Percentiles rank a stretch among this genome's conserved stretches.
These are phyloP conservation scores for Lamellibrachia luymesi DNA, from an alignment of 1,140 invertebrate species.

Conservation along the genomic window DNA sequence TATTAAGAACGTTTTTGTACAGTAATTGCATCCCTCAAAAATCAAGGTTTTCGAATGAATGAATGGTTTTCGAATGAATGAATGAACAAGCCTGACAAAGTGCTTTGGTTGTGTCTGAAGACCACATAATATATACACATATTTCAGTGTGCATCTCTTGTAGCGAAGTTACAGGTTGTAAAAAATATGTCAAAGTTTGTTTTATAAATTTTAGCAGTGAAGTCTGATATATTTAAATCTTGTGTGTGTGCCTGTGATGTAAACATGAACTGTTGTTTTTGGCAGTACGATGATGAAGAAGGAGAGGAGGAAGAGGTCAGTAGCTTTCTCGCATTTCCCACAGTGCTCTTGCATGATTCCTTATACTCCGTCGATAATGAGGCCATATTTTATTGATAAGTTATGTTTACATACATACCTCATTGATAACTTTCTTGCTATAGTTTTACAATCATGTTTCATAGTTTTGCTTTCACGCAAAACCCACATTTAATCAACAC, in stretches of 20 bases:
- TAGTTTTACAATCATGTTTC: no score
- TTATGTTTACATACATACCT: no score
- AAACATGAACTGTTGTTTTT: background rate
- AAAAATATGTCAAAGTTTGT: background rate
- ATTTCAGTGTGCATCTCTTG: background rate
- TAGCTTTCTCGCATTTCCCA: background rate
- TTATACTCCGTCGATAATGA: background rate
- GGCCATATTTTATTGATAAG: no score
- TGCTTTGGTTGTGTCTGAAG: background rate
- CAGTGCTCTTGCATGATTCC: background rate
- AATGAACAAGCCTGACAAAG: background rate
- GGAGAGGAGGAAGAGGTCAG: constrained; percentile 14
- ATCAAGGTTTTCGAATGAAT: background rate
- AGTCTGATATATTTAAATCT: background rate
- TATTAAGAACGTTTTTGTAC: no score
- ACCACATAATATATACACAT: background rate
- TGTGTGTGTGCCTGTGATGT: background rate
- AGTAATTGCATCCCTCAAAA: background rate
- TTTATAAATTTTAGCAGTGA: background rate
- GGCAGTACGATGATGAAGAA: constrained; percentile 8
- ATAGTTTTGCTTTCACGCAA: no score
- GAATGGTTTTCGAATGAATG: background rate
- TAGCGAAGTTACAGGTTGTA: background rate
- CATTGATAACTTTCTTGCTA: no score
- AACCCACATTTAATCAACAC: no score